A percentile compares a stretch with the other conserved stretches of the same genome.
Evolutionary conservation across 1,140 invertebrate species (phyloP).

Genomic region (Trichonephila clavata): DNA sequence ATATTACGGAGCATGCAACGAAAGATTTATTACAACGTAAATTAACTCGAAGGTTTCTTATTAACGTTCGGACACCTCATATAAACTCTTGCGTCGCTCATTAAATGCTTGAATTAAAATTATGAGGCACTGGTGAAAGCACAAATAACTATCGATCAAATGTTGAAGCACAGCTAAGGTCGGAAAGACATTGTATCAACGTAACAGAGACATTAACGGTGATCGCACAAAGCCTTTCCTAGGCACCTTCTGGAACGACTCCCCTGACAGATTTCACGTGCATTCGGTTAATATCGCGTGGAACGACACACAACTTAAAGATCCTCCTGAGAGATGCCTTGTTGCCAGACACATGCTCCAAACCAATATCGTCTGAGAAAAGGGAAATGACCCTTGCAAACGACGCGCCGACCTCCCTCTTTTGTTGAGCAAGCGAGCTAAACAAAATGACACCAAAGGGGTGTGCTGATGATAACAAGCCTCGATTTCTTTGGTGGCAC

Average conservation of each 20-base stretch:
- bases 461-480: neutral
- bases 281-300: neutral
- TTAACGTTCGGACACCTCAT: too few relatives aligned
- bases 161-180: too few relatives aligned
- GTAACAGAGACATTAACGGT: too few relatives aligned
- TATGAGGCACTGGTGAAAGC: too few relatives aligned
- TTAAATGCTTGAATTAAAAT: too few relatives aligned
- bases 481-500: neutral
- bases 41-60: too few relatives aligned
- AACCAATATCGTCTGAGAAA: neutral
- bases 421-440: neutral
- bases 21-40: too few relatives aligned
- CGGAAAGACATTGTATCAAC: too few relatives aligned
- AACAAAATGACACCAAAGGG: neutral
- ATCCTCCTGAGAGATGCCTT: neutral
- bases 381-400: constrained; percentile 26
- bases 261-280: neutral
- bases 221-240: neutral
- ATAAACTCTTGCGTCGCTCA: too few relatives aligned
- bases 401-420: neutral
- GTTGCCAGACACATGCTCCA: neutral
- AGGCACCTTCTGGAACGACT: neutral
- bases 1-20: too few relatives aligned
- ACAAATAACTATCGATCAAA: too few relatives aligned
- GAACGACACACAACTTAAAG: neutral